phyloP scores from a whole-genome alignment of 2,888 invertebrate genomes.

The Tyria jacobaeae region DNA sequence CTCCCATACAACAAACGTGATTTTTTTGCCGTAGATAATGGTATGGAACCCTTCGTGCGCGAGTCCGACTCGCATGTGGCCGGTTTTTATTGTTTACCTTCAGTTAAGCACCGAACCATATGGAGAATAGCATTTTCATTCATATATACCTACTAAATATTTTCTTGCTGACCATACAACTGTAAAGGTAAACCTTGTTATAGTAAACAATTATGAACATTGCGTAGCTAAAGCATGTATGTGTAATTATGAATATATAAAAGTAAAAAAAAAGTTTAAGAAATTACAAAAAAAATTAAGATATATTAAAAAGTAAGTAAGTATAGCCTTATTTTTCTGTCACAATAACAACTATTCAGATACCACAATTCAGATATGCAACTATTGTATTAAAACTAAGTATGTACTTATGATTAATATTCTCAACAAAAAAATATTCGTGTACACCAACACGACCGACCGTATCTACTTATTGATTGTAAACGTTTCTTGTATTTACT shows the following conservation, averaged over 20 bases:
- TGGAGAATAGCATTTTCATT: too few species aligned
- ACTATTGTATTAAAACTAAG: background rate
- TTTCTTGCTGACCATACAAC: constrained; percentile 4
- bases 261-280: constrained; percentile 51
- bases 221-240: constrained; percentile 1
- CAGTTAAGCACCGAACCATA: too few species aligned
- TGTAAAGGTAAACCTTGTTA: background rate
- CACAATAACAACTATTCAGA: too few species aligned
- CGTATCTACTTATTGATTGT: constrained; percentile 1
- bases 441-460: too few species aligned
- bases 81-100: too few species aligned
- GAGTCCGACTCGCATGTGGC: too few species aligned
- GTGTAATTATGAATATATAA: constrained; percentile 1
- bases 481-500: background rate
- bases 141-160: background rate
- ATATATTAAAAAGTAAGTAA: background rate
- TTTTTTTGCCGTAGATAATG: too few species aligned
- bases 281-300: too few species aligned
- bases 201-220: constrained; percentile 7
- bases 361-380: background rate
- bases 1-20: too few species aligned
- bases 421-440: background rate
- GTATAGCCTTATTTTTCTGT: too few species aligned
- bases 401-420: background rate
- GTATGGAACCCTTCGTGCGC: too few species aligned